These are phyloP conservation scores for Chloroclysta siterata DNA, from an alignment of 2,888 invertebrate species.

Conservation along the genomic window DNA sequence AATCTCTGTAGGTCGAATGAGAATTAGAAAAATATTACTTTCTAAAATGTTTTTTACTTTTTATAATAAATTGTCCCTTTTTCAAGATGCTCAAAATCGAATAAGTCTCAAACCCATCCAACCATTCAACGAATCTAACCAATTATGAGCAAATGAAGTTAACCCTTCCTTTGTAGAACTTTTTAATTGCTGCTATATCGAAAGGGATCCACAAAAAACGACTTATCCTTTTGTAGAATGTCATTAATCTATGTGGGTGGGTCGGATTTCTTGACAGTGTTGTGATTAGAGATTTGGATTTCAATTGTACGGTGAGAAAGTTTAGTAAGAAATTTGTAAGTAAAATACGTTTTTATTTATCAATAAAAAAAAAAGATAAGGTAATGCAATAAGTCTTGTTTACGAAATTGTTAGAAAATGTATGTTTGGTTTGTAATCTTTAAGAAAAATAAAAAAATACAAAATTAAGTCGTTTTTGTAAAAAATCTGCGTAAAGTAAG, in stretches of 20 bases:
- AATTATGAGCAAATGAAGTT: slow-evolving; percentile 78
- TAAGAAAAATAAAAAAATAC: no score
- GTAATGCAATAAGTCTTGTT: no score
- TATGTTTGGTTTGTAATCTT: no score
- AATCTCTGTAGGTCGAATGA: no score
- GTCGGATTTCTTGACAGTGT: slow-evolving; percentile 62
- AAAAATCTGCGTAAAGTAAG: no score
- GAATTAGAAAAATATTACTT: neutral
- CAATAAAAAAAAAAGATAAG: no score
- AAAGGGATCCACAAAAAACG: slow-evolving; percentile 72
- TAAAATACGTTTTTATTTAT: no score
- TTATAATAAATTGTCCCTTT: slow-evolving; percentile 31
- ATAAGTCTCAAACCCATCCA: slow-evolving; percentile 39
- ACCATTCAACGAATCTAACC: slow-evolving; percentile 54
- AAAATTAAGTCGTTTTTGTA: no score
- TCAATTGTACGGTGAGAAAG: slow-evolving; percentile 19
- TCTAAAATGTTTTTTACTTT: neutral
- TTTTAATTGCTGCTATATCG: slow-evolving; percentile 84
- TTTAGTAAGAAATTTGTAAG: neutral
- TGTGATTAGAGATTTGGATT: slow-evolving; percentile 36
- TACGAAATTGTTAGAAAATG: no score
- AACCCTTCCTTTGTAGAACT: slow-evolving; percentile 75
- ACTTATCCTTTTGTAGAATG: slow-evolving; percentile 63
- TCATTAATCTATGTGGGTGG: slow-evolving; percentile 80
- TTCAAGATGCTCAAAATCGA: slow-evolving; percentile 16